Base-by-base conservation (phyloP, 2,113 vertebrate genomes). In the Poeciliopsis retropinna region DNA sequence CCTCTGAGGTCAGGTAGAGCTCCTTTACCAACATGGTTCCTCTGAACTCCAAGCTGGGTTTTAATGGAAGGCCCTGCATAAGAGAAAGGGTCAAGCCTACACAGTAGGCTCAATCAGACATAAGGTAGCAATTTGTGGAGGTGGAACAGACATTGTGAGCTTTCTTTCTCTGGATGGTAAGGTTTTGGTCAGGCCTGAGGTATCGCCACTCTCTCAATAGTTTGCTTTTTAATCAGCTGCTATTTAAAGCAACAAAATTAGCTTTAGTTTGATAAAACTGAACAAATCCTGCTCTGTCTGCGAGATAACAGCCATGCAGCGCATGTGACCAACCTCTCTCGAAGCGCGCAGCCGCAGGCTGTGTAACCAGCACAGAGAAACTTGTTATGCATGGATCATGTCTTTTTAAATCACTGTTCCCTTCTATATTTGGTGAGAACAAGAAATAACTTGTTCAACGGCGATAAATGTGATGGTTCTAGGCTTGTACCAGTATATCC, bases 121-220 rank as follows among this genome's bases (percentile, higher is more conserved):
- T 79, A 87, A 91, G 75, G 87, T 89, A 90, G 93, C 85, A 90
- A 88, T 92, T 87, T 90, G 15, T 89, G 79, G 69, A 88, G 87
- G 69, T 57, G 51, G 73, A 83, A 81, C 80, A 82, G 67, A 84
- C 94, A 92, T 89, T 86, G 83, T 91, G 93, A 92, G 85, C 64
- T 75, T 44, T n/a, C 51, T n/a, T 66, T 72, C 30, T 34, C 66
- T 62, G 64, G 78, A 82, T 78, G 69, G 85, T 88, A 85, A 86
- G 85, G 79, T 82, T 65, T 80, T 60, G n/a, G 32, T 69, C 27
- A 71, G 57, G 72, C 72, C 81, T 28, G 75, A 76, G 86, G 91
- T 91, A 92, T 91, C 86, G 90, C 72, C 51, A 22, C 76, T 66
- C 27, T 54, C 78, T 89, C 88, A 92, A 89, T 83, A 73, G 81